Evolutionary conservation across 2,113 vertebrate species (phyloP).

Genomic region (Catharus bicknelli): DNA sequence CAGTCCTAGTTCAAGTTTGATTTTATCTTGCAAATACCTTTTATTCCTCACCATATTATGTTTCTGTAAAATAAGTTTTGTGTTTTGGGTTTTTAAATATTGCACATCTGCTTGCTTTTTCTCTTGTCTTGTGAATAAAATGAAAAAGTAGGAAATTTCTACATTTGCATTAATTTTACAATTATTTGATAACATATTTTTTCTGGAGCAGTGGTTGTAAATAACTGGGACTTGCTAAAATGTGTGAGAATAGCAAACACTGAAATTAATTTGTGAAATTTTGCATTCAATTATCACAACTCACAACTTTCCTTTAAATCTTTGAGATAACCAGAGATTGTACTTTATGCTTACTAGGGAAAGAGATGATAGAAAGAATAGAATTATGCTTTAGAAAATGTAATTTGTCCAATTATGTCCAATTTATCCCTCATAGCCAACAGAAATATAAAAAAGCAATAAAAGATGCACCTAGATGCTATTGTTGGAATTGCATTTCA

Average conservation of each 20-base stretch:
- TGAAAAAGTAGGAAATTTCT: neutral
- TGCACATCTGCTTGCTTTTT: neutral
- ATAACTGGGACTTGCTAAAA: neutral
- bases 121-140: neutral
- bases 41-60: fast-evolving
- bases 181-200: neutral
- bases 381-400: neutral
- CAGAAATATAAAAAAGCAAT: neutral
- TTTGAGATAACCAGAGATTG: neutral
- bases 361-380: neutral
- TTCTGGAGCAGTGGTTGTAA: neutral
- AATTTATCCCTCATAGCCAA: neutral
- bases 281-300: neutral
- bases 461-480: neutral
- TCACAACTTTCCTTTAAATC: neutral
- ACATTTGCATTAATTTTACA: neutral
- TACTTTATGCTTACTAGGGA: neutral
- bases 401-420: neutral
- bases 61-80: neutral
- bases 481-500: neutral
- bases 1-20: neutral
- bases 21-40: neutral
- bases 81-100: neutral
- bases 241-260: neutral
- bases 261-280: neutral